A percentile compares a stretch with the other conserved stretches of the same genome.
Evolutionary conservation across 2,797 vertebrate species (phyloP).

Genomic region (Schizopygopsis malacanthus): DNA sequence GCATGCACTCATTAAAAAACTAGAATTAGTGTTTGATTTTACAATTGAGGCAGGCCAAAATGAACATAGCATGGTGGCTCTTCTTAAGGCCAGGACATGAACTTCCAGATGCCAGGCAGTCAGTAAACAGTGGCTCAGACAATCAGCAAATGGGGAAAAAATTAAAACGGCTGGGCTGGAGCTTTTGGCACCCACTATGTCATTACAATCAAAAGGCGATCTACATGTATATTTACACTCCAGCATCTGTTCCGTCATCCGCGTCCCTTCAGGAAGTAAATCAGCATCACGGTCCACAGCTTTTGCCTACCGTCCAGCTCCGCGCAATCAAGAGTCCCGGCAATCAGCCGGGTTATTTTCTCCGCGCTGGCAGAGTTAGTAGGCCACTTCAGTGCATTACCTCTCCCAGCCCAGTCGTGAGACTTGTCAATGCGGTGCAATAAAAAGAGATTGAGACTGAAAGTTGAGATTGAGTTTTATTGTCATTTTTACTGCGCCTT

Average conservation of each 20-base stretch:
- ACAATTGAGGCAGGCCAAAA: not conserved
- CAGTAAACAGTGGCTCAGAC: constrained; percentile 50
- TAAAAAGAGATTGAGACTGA: constrained; percentile 59
- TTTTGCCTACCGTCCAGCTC: constrained; percentile 36
- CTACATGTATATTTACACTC: constrained; percentile 61
- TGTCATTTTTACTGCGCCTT: constrained; percentile 60
- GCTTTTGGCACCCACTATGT: constrained; percentile 46
- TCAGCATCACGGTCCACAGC: constrained; percentile 46
- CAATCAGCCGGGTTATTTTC: constrained; percentile 49
- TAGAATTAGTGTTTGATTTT: constrained; percentile 1
- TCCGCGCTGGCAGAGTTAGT: constrained; percentile 38
- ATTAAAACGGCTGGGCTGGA: constrained; percentile 36
- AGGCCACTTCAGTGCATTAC: constrained; percentile 51
- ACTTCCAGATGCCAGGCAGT: constrained; percentile 11
- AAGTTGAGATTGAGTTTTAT: constrained; percentile 56
- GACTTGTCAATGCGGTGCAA: constrained; percentile 42
- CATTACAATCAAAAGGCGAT: constrained; percentile 63
- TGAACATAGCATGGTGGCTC: not conserved
- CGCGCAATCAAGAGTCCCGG: constrained; percentile 49
- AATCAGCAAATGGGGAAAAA: constrained; percentile 50
- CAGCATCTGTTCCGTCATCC: constrained; percentile 55
- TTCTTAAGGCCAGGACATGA: constrained; percentile 23
- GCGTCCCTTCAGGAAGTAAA: constrained; percentile 60
- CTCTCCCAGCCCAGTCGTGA: constrained; percentile 44
- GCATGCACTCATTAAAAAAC: not conserved